A percentile compares a stretch with the other conserved stretches of the same genome.
phyloP scores from a whole-genome alignment of 2,113 vertebrate species.

The Butorides virescens region DNA sequence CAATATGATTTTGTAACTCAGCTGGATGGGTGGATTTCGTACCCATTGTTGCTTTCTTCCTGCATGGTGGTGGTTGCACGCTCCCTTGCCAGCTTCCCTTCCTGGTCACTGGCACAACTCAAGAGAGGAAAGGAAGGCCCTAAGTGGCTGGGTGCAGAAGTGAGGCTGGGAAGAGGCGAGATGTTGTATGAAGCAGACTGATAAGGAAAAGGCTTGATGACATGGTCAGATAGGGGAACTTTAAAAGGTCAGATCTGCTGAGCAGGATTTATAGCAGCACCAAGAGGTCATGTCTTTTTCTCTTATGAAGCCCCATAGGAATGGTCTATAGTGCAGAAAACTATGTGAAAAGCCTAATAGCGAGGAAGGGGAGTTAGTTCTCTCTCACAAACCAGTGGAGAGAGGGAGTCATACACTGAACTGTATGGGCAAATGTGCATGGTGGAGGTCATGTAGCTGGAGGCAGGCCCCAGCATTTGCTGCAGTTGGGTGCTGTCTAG shows the following conservation, averaged over 20 bases:
- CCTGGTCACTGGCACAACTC: conserved; percentile 7
- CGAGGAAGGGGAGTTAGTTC: background rate
- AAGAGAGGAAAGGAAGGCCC: background rate
- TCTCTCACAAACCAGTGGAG: background rate
- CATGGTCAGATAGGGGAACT: background rate
- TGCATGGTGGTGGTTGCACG: conserved; percentile 8
- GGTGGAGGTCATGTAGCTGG: background rate
- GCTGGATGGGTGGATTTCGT: conserved; percentile 45
- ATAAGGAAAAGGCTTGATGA: conserved; percentile 37
- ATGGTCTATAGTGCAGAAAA: background rate
- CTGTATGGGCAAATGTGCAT: background rate
- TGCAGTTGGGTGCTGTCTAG: background rate
- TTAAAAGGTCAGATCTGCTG: background rate
- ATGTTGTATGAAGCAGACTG: background rate
- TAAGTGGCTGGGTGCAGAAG: background rate
- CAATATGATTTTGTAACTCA: conserved; percentile 46
- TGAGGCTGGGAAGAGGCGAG: background rate
- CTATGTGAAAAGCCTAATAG: background rate
- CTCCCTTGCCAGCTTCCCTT: conserved; percentile 28
- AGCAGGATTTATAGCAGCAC: background rate
- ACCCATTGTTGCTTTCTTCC: conserved; percentile 60
- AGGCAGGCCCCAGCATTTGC: background rate
- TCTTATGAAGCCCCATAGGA: background rate
- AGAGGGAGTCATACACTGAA: background rate
- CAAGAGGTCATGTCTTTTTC: background rate